Evolutionary conservation across 1,140 invertebrate species (phyloP).

Genomic region (Homarus americanus): DNA sequence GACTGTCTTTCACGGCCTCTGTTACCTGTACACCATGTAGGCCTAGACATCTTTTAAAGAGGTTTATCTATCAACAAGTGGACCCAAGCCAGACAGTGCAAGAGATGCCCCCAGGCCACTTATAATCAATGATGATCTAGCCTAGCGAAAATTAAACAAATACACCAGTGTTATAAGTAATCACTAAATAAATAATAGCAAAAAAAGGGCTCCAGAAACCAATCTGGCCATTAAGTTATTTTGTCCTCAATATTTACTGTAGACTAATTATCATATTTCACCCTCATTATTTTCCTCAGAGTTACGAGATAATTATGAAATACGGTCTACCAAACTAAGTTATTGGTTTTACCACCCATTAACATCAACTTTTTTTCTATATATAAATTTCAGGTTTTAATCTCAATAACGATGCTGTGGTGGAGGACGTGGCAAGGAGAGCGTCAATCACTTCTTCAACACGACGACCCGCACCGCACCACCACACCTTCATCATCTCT

Average conservation of each 20-base stretch:
- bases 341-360: slow-evolving; percentile 51
- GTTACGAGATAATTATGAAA: slow-evolving; percentile 43
- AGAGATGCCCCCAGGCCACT: not conserved
- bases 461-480: too few species aligned
- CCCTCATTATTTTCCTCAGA: slow-evolving; percentile 34
- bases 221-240: slow-evolving; percentile 48
- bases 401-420: not conserved
- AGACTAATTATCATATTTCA: slow-evolving; percentile 46
- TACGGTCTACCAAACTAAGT: slow-evolving; percentile 34
- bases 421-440: not conserved
- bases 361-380: slow-evolving; percentile 36
- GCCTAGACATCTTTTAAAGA: too few species aligned
- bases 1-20: too few species aligned
- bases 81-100: too few species aligned
- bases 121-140: slow-evolving; percentile 10
- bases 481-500: too few species aligned
- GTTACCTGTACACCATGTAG: too few species aligned
- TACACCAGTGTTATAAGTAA: slow-evolving; percentile 26
- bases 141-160: slow-evolving; percentile 36
- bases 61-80: too few species aligned
- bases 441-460: slow-evolving; percentile 33
- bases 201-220: slow-evolving; percentile 22
- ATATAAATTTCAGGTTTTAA: slow-evolving; percentile 45
- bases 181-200: slow-evolving; percentile 45
- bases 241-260: slow-evolving; percentile 45